Conservation (phyloP, 2,888 invertebrate species). For the Caenorhabditis imperialis region DNA sequence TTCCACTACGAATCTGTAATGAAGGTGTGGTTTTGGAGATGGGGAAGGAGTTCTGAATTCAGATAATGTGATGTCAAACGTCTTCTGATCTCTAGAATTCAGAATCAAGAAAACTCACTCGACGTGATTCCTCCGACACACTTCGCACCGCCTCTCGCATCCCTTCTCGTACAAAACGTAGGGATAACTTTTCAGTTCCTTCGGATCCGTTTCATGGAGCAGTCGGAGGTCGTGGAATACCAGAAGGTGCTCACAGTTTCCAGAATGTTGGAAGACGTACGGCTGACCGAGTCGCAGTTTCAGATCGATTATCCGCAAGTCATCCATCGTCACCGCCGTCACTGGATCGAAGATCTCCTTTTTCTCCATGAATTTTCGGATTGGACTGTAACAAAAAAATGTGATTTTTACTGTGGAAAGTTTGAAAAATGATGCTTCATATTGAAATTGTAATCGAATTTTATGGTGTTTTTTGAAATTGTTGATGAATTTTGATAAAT, state of each 20-base stretch:
- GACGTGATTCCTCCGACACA: slow-evolving; percentile 66
- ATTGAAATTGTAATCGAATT: too few species aligned
- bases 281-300: slow-evolving; percentile 66
- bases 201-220: slow-evolving; percentile 68
- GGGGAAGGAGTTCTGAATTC: too few species aligned
- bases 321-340: slow-evolving; percentile 35
- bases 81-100: too few species aligned
- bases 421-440: too few species aligned
- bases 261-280: slow-evolving; percentile 67
- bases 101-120: slow-evolving; percentile 64
- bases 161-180: slow-evolving; percentile 65
- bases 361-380: slow-evolving; percentile 61
- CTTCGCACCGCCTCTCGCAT: slow-evolving; percentile 60
- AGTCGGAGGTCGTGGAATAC: slow-evolving; percentile 74
- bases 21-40: too few species aligned
- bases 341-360: slow-evolving; percentile 57
- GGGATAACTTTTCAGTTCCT: slow-evolving; percentile 64
- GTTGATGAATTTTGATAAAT: too few species aligned
- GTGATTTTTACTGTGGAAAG: too few species aligned
- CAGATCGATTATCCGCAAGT: slow-evolving; percentile 58
- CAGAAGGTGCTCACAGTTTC: slow-evolving; percentile 70
- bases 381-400: too few species aligned
- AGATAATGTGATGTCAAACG: too few species aligned
- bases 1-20: slow-evolving; percentile 72
- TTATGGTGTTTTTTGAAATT: too few species aligned